phyloP scores from a whole-genome alignment of 2,888 invertebrate genomes.

The Thera obeliscata region DNA sequence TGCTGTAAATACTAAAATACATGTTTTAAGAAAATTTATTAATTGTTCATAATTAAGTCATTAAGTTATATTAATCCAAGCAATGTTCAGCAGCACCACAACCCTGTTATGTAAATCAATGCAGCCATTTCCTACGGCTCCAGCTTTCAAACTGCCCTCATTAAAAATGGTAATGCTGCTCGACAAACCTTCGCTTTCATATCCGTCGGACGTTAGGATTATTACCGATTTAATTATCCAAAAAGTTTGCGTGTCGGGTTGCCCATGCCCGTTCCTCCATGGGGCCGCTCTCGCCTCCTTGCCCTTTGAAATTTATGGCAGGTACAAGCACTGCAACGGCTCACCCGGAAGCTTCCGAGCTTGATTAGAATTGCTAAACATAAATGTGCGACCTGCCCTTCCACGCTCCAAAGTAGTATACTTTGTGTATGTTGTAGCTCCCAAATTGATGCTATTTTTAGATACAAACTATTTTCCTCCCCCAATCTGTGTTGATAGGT shows the following conservation, averaged over 20 bases:
- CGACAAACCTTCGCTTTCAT: constrained; percentile 43
- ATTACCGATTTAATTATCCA: constrained; percentile 58
- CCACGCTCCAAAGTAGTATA: constrained; percentile 44
- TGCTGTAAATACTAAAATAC: too few relatives aligned
- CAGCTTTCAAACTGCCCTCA: constrained; percentile 26
- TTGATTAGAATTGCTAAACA: constrained; percentile 66
- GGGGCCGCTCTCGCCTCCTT: constrained; percentile 23
- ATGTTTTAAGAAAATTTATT: too few relatives aligned
- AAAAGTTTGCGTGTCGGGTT: constrained; percentile 55
- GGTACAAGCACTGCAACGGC: constrained; percentile 52
- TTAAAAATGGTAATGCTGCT: constrained; percentile 41
- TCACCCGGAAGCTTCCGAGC: constrained; percentile 44
- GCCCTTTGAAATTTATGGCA: constrained; percentile 53
- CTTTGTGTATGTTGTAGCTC: constrained; percentile 38
- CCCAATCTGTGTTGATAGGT: constrained; percentile 46
- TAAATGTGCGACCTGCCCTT: constrained; percentile 50
- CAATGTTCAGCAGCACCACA: not conserved
- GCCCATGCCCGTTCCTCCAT: constrained; percentile 47
- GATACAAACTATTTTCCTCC: constrained; percentile 41
- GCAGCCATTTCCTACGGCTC: constrained; percentile 4
- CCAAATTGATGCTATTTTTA: constrained; percentile 46
- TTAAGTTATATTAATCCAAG: not conserved
- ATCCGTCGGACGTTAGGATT: constrained; percentile 51
- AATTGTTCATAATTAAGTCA: too few relatives aligned
- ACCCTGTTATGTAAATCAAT: constrained; percentile 21